Evolutionary conservation across 2,113 vertebrate species (phyloP).

Genomic region (Gnathonemus longibarbis): DNA sequence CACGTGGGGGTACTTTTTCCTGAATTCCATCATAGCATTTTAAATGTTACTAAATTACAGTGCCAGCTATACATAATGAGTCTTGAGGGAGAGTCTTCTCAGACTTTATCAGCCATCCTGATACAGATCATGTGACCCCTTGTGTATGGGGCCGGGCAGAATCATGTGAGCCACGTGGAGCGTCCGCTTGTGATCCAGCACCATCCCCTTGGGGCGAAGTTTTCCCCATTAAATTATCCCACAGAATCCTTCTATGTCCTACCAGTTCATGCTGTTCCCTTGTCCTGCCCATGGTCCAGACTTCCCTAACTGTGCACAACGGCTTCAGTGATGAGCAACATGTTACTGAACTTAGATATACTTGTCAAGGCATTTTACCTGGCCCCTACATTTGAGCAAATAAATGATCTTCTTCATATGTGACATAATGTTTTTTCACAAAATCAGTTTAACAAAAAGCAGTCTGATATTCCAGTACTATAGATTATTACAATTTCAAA

Average conservation of each 20-base stretch:
- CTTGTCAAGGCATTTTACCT: neutral
- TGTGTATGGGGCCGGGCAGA: neutral
- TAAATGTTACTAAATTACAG: neutral
- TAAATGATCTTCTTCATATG: neutral
- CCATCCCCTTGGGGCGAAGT: conserved; percentile 17
- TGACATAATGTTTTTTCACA: neutral
- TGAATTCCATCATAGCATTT: neutral
- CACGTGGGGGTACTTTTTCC: neutral
- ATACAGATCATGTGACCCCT: conserved; percentile 20
- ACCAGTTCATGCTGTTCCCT: neutral
- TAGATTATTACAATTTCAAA: neutral
- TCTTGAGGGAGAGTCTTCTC: neutral
- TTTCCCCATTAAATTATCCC: conserved; percentile 29
- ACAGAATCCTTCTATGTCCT: conserved; percentile 29
- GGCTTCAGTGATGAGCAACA: neutral
- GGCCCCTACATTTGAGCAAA: neutral
- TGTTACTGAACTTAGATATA: neutral
- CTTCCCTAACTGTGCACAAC: conserved; percentile 9
- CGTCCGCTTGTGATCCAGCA: conserved; percentile 14
- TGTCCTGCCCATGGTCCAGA: neutral
- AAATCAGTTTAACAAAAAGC: neutral
- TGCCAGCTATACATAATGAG: neutral
- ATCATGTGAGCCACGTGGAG: conserved; percentile 27
- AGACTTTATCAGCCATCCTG: neutral
- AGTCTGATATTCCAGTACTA: neutral